Base-by-base conservation (phyloP, 1,140 invertebrate species). In the Bombus confusus region DNA sequence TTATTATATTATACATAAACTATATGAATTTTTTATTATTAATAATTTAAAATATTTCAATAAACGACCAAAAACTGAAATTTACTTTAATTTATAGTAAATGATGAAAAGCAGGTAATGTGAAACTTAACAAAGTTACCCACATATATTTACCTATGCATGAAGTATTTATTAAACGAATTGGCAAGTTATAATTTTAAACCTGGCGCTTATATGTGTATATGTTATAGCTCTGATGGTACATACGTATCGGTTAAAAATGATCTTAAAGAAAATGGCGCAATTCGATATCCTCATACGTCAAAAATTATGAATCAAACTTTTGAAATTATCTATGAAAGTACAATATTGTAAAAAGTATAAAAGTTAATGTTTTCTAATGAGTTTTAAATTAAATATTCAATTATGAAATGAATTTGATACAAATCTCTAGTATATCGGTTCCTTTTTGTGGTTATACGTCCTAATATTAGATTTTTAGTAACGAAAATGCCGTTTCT, bases 261-360 rank as follows among this genome's bases (percentile, higher is more conserved):
- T 86, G 73, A 82, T 78, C 41, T 8, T 52, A 15, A n/a, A 72
- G 39, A 83, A 82, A 74, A 83, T 83, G 79, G 87, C 59, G 79
- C 62, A 52, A 74, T 18, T 57, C 31, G 34, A 59, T 81, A n/a
- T 37, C n/a, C 64, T 34, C 15, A n/a, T 59, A 72, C 25, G 18
- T 87, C 18, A 59, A 64, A 75, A 76, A 88, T 84, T 71, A 88
- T 84, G 64, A 75, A 64, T 77, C 72, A 39, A 37, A 64, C 1
- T 41, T 64, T 59, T 18, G 6, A 13, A 15, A 34, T 47, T n/a
- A 13, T 9, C 8, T n/a, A 41, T 71, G 12, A 47, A 34, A n/a
- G n/a, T 37, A 43, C 13, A 62, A 1, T 41, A 59, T 59, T 34
- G 28, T 43, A 28, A 62, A 72, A 10, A 59, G 47, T 72, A 34